phyloP scores from a whole-genome alignment of 2,113 vertebrate genomes.

The Pterocles burchelli region DNA sequence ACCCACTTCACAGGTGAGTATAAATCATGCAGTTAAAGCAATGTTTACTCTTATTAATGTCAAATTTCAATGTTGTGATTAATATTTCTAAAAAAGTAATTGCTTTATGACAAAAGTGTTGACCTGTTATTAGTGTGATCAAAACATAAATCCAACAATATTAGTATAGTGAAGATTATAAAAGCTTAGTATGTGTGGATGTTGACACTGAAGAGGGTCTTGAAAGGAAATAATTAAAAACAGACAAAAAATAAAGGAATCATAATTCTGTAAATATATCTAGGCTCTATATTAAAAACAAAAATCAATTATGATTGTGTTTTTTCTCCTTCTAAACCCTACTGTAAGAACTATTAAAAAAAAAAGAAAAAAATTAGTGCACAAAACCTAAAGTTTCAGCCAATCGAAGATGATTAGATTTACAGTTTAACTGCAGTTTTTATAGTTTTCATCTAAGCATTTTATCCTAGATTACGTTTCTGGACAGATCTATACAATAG shows the following conservation, averaged over 20 bases:
- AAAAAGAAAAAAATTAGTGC: not conserved
- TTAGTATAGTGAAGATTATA: not conserved
- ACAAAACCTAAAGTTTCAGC: slow-evolving; percentile 46
- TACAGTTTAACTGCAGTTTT: slow-evolving; percentile 67
- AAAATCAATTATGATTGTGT: slow-evolving; percentile 27
- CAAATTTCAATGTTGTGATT: not conserved
- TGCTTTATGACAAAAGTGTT: not conserved
- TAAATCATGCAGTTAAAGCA: not conserved
- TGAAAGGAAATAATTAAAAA: slow-evolving; percentile 31
- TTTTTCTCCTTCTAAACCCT: not conserved
- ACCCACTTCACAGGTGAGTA: not conserved
- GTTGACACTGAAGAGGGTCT: not conserved
- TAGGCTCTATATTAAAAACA: not conserved
- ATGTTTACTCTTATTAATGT: not conserved
- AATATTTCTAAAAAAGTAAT: not conserved
- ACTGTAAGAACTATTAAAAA: not conserved
- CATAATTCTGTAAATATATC: slow-evolving; percentile 25
- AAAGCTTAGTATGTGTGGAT: not conserved
- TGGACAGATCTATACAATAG: slow-evolving; percentile 71
- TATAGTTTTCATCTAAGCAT: slow-evolving; percentile 70
- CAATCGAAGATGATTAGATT: slow-evolving; percentile 74
- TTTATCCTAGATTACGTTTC: slow-evolving; percentile 68
- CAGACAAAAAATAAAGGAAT: not conserved
- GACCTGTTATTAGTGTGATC: not conserved
- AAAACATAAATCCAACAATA: not conserved